Percentiles rank a stretch among this genome's conserved stretches.
These are phyloP conservation scores for Neuroscelio doddi DNA, from an alignment of 2,888 invertebrate genomes.

Conservation along the genomic window DNA sequence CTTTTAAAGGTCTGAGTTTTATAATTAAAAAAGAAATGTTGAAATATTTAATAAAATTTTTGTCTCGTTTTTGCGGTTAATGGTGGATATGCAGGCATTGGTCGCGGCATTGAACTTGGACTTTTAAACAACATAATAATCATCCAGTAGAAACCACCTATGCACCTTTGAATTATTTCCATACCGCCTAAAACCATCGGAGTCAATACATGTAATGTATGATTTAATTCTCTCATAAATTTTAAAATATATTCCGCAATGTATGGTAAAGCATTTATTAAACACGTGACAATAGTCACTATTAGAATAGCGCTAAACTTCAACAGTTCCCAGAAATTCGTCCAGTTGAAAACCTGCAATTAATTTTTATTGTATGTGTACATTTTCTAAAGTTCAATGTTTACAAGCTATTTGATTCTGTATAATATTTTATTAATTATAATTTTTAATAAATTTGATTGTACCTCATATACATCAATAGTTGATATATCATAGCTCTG, in stretches of 20 bases:
- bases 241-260: conserved; percentile 64
- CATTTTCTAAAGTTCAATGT: not conserved
- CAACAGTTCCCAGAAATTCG: conserved; percentile 59
- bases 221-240: conserved; percentile 61
- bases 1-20: too few relatives aligned
- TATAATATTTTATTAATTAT: not conserved
- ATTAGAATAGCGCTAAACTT: conserved; percentile 62
- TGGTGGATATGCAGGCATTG: conserved; percentile 17
- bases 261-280: conserved; percentile 58
- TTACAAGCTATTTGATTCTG: too few relatives aligned
- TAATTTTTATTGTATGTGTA: conserved; percentile 5
- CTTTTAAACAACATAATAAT: conserved; percentile 61
- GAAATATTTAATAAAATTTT: conserved; percentile 26
- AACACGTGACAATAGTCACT: conserved; percentile 57
- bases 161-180: conserved; percentile 64
- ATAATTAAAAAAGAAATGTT: too few relatives aligned
- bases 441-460: not conserved
- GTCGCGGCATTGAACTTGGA: conserved; percentile 22
- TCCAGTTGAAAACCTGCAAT: conserved; percentile 59
- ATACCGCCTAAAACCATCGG: conserved; percentile 66
- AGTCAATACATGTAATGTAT: conserved; percentile 59
- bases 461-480: conserved; percentile 53
- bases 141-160: conserved; percentile 69
- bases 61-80: conserved; percentile 8
- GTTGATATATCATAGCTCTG: conserved; percentile 34